Evolutionary conservation across 2,888 invertebrate species (phyloP).

Genomic region (Strigamia transsilvanica): DNA sequence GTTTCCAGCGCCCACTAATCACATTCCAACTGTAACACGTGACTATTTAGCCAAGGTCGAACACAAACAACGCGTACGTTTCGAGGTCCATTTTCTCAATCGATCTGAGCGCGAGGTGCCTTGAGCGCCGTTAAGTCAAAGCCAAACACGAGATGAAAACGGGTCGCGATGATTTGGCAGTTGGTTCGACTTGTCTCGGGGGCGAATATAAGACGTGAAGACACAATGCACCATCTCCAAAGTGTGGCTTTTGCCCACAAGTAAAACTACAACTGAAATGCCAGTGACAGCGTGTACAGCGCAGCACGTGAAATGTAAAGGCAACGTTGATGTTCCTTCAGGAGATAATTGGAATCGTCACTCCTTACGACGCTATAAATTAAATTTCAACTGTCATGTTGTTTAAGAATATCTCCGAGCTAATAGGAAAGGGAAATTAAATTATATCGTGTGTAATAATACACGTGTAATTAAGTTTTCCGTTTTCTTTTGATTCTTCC

Average conservation of each 20-base stretch:
- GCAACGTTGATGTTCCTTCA: neutral
- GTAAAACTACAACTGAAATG: neutral
- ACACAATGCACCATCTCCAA: neutral
- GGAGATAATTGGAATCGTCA: neutral
- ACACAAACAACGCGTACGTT: neutral
- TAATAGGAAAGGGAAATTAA: conserved; percentile 5
- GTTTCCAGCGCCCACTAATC: conserved; percentile 25
- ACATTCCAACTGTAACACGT: conserved; percentile 4
- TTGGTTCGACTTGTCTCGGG: neutral
- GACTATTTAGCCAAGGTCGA: conserved; percentile 16
- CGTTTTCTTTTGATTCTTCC: neutral
- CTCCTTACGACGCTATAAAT: neutral
- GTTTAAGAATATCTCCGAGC: neutral
- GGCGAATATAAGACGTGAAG: neutral
- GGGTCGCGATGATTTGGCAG: neutral
- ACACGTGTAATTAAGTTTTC: neutral
- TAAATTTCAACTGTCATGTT: conserved; percentile 28
- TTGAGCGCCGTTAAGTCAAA: neutral
- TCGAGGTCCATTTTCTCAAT: neutral
- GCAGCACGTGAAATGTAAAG: neutral
- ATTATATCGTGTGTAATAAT: neutral
- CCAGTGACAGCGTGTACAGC: neutral
- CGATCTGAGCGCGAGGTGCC: neutral
- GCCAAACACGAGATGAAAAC: neutral
- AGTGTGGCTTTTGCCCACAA: neutral